Percentiles rank a stretch among this genome's conserved stretches.
phyloP scores from a whole-genome alignment of 2,797 vertebrate species.

The Danio choprae region DNA sequence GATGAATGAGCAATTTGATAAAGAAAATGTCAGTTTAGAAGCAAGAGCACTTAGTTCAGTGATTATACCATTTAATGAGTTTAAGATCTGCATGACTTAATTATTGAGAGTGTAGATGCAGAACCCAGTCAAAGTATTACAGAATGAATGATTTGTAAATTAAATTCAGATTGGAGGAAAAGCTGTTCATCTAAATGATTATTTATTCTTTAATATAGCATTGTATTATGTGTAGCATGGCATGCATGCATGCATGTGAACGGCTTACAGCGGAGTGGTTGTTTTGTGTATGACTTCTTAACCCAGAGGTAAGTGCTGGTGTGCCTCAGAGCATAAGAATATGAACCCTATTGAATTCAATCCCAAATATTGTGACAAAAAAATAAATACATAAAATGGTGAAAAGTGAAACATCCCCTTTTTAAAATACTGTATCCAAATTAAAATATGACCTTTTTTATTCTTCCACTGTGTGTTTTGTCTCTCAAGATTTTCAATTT shows the following conservation, averaged over 20 bases:
- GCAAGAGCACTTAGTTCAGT: background rate
- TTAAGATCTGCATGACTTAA: conserved; percentile 10
- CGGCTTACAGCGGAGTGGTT: conserved; percentile 52
- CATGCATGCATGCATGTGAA: conserved; percentile 60
- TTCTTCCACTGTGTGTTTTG: conserved; percentile 62
- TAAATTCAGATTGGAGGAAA: background rate
- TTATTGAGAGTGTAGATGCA: background rate
- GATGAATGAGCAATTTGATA: background rate
- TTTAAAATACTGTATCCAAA: conserved; percentile 46
- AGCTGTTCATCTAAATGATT: conserved; percentile 1
- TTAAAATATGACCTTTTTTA: conserved; percentile 58
- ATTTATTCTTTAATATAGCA: background rate
- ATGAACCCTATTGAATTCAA: conserved; percentile 87
- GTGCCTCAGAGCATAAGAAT: conserved; percentile 83
- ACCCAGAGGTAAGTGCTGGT: conserved; percentile 76
- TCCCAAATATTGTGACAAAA: conserved; percentile 58
- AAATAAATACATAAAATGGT: conserved; percentile 56
- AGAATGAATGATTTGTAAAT: background rate
- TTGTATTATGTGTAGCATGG: conserved; percentile 57
- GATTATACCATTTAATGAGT: conserved; percentile 2
- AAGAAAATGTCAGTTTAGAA: conserved; percentile 7
- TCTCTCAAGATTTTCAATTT: conserved; percentile 59
- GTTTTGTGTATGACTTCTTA: conserved; percentile 67
- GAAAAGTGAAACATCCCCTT: conserved; percentile 57
- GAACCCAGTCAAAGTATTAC: background rate